Percentiles rank a stretch among this genome's conserved stretches.
Evolutionary conservation across 1,140 invertebrate species (phyloP).

Genomic region (Diorhabda sublineata): DNA sequence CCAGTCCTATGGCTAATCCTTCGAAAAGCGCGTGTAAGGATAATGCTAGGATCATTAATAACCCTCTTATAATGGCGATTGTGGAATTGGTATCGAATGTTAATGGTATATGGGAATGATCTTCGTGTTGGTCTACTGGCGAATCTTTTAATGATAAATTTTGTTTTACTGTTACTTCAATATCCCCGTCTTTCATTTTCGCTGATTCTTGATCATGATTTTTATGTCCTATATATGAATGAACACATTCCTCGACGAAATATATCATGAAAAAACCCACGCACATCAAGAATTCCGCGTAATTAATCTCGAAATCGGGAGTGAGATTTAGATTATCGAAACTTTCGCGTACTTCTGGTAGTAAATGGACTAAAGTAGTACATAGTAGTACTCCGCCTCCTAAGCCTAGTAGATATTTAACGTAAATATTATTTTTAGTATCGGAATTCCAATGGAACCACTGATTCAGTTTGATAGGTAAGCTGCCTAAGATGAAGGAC

Average conservation of each 20-base stretch:
- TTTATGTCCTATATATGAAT: slow-evolving; percentile 58
- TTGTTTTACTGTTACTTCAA: slow-evolving; percentile 22
- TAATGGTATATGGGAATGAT: slow-evolving; percentile 46
- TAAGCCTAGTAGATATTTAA: slow-evolving; percentile 71
- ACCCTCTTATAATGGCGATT: slow-evolving; percentile 64
- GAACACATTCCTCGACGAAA: slow-evolving; percentile 80
- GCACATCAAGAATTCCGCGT: slow-evolving; percentile 69
- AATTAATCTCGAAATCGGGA: slow-evolving; percentile 55
- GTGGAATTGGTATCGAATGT: slow-evolving; percentile 46
- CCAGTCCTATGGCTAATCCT: slow-evolving; percentile 83
- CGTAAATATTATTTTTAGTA: slow-evolving; percentile 48
- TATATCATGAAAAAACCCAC: slow-evolving; percentile 83
- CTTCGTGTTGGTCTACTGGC: slow-evolving; percentile 27
- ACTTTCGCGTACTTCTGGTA: slow-evolving; percentile 80
- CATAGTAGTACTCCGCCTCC: slow-evolving; percentile 87
- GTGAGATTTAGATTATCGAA: slow-evolving; percentile 56
- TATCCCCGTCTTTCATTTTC: not conserved
- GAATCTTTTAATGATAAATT: slow-evolving; percentile 31
- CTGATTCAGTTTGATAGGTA: slow-evolving; percentile 64
- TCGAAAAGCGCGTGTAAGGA: slow-evolving; percentile 90
- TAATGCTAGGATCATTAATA: slow-evolving; percentile 79
- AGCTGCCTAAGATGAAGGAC: slow-evolving; percentile 63
- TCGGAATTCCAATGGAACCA: slow-evolving; percentile 56
- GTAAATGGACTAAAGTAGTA: slow-evolving; percentile 84
- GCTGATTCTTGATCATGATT: slow-evolving; percentile 38